Conservation (phyloP, 2,888 invertebrate genomes). For the Suillia variegata region DNA sequence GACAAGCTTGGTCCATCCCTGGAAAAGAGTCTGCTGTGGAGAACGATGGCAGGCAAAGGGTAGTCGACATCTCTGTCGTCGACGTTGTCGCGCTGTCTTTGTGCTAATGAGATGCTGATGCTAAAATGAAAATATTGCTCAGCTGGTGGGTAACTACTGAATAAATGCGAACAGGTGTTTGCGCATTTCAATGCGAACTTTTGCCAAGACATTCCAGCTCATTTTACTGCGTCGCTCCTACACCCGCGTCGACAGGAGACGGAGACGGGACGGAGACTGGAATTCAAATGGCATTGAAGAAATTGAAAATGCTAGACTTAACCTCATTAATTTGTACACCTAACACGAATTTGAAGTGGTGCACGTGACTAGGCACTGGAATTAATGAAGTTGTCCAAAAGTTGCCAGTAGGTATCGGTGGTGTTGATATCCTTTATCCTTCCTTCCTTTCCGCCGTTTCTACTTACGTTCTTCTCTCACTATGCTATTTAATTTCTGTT, state of each 20-base stretch:
- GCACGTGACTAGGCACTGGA: slow-evolving; percentile 22
- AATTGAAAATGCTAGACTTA: slow-evolving; percentile 12
- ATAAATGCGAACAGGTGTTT: slow-evolving; percentile 22
- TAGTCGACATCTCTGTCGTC: too few relatives aligned
- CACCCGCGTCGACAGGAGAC: background rate
- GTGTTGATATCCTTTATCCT: too few relatives aligned
- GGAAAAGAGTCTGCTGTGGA: too few relatives aligned
- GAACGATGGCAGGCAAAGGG: too few relatives aligned
- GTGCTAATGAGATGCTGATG: background rate
- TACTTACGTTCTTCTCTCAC: too few relatives aligned
- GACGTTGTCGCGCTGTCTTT: background rate
- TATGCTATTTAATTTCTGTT: too few relatives aligned
- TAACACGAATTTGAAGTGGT: slow-evolving; percentile 26
- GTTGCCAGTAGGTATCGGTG: too few relatives aligned
- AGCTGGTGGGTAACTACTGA: background rate
- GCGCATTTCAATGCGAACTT: slow-evolving; percentile 19
- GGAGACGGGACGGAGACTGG: background rate
- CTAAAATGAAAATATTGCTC: background rate
- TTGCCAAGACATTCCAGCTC: slow-evolving; percentile 11
- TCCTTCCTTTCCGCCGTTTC: too few relatives aligned
- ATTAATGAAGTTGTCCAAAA: slow-evolving; percentile 26
- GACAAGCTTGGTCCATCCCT: too few relatives aligned
- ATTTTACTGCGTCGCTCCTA: background rate
- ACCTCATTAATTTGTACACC: slow-evolving; percentile 27
- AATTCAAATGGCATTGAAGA: slow-evolving; percentile 8